Evolutionary conservation across 2,888 invertebrate species (phyloP).

Genomic region (Perdita meconis): DNA sequence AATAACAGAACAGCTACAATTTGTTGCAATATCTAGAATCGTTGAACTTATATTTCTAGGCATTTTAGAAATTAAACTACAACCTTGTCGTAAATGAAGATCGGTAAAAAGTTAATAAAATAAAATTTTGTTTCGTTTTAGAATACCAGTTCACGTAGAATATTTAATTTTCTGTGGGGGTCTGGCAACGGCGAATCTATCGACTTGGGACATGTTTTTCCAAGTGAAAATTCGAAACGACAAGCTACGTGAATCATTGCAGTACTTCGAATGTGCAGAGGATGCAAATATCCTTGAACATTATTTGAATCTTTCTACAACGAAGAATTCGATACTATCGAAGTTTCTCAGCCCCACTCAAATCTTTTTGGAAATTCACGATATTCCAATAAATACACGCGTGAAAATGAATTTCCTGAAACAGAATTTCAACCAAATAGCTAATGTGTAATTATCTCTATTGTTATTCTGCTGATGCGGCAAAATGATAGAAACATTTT

Average conservation of each 20-base stretch:
- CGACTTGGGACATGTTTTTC: slow-evolving; percentile 62
- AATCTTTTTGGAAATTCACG: neutral
- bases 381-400: slow-evolving; percentile 9
- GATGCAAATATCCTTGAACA: slow-evolving; percentile 81
- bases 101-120: neutral
- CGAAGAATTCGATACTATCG: neutral
- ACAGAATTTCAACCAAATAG: slow-evolving; percentile 21
- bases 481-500: too few species aligned
- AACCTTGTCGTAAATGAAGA: neutral
- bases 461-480: too few species aligned
- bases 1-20: too few species aligned
- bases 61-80: neutral
- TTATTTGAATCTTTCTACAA: slow-evolving; percentile 49
- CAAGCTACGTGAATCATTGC: neutral
- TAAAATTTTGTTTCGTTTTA: slow-evolving; percentile 13
- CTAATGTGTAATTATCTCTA: slow-evolving; percentile 29
- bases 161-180: slow-evolving; percentile 84
- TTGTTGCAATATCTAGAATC: too few species aligned
- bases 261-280: slow-evolving; percentile 83
- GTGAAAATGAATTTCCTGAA: slow-evolving; percentile 20
- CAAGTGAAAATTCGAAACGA: slow-evolving; percentile 5
- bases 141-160: slow-evolving; percentile 12
- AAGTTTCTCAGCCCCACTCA: neutral
- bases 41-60: too few species aligned
- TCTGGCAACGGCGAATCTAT: slow-evolving; percentile 71